A percentile compares a stretch with the other conserved stretches of the same genome.
Evolutionary conservation across 2,888 invertebrate genomes (phyloP).

Genomic region (Pyralis farinalis): DNA sequence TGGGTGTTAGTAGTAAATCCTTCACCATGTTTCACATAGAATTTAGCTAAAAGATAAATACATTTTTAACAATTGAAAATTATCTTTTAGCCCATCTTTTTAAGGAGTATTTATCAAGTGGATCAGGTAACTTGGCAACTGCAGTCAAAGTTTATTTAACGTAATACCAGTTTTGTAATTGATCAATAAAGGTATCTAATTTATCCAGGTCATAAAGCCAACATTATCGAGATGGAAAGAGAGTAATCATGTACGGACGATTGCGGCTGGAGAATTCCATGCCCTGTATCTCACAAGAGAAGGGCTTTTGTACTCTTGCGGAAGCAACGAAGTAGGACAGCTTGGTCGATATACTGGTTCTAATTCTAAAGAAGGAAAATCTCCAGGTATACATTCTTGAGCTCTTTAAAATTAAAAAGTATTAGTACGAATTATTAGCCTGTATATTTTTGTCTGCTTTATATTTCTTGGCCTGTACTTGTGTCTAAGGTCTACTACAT

Average conservation of each 20-base stretch:
- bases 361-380: slow-evolving; percentile 42
- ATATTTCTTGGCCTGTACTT: no score
- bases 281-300: slow-evolving; percentile 88
- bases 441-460: no score
- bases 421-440: no score
- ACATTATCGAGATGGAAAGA: slow-evolving; percentile 82
- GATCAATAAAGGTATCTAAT: not conserved
- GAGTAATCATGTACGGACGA: slow-evolving; percentile 72
- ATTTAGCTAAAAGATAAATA: no score
- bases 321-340: slow-evolving; percentile 95
- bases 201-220: slow-evolving; percentile 81
- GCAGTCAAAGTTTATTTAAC: not conserved
- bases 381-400: no score
- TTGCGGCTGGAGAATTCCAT: slow-evolving; percentile 91
- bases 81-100: not conserved
- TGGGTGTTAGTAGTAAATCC: no score
- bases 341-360: slow-evolving; percentile 83
- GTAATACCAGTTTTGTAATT: not conserved
- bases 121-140: not conserved
- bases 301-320: slow-evolving; percentile 94
- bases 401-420: no score
- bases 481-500: no score
- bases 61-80: not conserved
- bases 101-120: not conserved
- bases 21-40: no score